phyloP scores from a whole-genome alignment of 2,113 vertebrate species.

The Ammodytes dubius region DNA sequence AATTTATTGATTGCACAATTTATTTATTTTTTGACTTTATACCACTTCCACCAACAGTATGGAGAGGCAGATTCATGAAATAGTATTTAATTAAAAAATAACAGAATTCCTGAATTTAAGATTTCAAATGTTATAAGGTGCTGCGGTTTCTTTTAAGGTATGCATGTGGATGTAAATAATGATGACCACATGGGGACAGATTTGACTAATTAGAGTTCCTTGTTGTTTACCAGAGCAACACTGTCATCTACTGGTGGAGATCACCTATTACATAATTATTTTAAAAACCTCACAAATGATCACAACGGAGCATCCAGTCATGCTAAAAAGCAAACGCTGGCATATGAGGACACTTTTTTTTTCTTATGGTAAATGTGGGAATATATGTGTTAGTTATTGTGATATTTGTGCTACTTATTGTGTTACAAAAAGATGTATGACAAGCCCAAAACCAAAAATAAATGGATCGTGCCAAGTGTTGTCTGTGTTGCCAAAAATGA shows the following conservation, averaged over 20 bases:
- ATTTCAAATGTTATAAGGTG: no score
- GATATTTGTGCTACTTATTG: neutral
- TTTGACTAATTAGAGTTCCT: neutral
- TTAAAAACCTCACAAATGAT: neutral
- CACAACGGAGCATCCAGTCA: neutral
- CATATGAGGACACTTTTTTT: neutral
- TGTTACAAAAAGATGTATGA: neutral
- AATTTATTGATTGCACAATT: no score
- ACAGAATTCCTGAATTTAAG: no score
- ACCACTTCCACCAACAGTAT: no score
- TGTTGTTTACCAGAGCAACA: conserved; percentile 7
- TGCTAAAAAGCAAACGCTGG: neutral
- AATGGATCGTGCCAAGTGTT: neutral
- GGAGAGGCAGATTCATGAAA: no score
- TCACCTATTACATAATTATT: neutral
- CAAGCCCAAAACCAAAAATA: neutral
- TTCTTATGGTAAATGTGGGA: neutral
- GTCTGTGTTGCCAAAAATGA: neutral
- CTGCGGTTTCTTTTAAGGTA: no score
- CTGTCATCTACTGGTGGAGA: conserved; percentile 41
- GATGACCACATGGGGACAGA: neutral
- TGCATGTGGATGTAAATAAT: neutral
- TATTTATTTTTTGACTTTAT: no score
- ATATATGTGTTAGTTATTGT: no score
- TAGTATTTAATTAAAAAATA: no score